Conservation (phyloP, 2,888 invertebrate genomes). For the Carcina quercana region DNA sequence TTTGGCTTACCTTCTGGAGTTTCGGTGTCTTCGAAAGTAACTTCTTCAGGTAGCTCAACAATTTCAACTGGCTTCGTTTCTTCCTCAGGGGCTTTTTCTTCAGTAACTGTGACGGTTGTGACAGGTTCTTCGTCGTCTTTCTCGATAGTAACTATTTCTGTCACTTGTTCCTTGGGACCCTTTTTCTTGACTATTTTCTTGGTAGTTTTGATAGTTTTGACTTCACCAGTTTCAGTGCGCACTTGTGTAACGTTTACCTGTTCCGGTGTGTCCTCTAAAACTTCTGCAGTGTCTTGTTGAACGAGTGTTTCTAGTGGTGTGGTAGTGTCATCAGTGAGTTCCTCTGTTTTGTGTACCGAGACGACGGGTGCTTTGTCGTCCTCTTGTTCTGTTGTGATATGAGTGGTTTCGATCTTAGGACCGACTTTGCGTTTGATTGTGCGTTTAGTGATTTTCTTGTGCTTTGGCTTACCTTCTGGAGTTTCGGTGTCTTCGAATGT, state of each 20-base stretch:
- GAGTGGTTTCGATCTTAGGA: constrained; percentile 49
- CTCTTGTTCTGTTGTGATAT: constrained; percentile 46
- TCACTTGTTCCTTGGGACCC: constrained; percentile 39
- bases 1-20: too few relatives aligned
- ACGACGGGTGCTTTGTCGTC: constrained; percentile 17
- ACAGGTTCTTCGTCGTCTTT: constrained; percentile 45
- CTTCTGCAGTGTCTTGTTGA: constrained; percentile 24
- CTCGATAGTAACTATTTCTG: constrained; percentile 45
- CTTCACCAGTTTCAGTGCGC: constrained; percentile 15
- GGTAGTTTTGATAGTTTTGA: constrained; percentile 15
- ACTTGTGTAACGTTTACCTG: constrained; percentile 16
- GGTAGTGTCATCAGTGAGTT: constrained; percentile 21
- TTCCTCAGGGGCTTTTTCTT: neutral
- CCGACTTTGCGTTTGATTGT: constrained; percentile 53
- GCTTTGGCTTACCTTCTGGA: constrained; percentile 14
- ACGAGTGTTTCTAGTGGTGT: constrained; percentile 15
- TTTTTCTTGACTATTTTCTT: constrained; percentile 31
- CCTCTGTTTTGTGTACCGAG: constrained; percentile 16
- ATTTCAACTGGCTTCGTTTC: too few relatives aligned
- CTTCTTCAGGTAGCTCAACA: too few relatives aligned
- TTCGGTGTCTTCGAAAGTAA: too few relatives aligned
- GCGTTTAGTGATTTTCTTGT: constrained; percentile 19
- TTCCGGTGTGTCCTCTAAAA: constrained; percentile 28
- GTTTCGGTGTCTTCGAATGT: constrained; percentile 14
- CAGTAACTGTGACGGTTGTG: constrained; percentile 21